Percentiles rank a stretch among this genome's conserved stretches.
These are phyloP conservation scores for Caenorhabditis remanei DNA, from an alignment of 1,140 invertebrate genomes.

Conservation along the genomic window DNA sequence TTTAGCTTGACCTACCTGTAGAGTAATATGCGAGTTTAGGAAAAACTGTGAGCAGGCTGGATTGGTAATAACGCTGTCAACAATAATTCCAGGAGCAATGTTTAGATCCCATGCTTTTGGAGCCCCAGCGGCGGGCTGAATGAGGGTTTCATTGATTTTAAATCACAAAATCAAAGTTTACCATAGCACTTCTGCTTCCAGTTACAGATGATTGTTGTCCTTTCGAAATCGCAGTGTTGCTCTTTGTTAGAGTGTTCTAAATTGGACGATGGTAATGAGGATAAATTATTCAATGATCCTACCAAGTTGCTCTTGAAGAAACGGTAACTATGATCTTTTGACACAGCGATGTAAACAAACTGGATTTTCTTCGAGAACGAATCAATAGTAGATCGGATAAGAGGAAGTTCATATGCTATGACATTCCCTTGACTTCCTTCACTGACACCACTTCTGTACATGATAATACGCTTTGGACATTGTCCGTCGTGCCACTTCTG, in stretches of 20 bases:
- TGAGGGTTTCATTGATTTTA: constrained; percentile 13
- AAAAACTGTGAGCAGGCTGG: constrained; percentile 66
- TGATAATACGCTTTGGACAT: constrained; percentile 49
- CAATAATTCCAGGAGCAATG: constrained; percentile 56
- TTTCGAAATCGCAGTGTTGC: not conserved
- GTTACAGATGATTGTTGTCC: not conserved
- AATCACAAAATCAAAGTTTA: not conserved
- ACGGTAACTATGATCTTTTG: constrained; percentile 60
- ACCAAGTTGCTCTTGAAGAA: constrained; percentile 7
- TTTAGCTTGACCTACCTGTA: constrained; percentile 53
- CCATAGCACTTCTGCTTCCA: not conserved
- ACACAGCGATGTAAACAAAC: constrained; percentile 61
- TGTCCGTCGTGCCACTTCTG: not conserved
- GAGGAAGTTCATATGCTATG: constrained; percentile 54
- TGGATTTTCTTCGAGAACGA: not conserved
- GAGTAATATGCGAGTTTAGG: constrained; percentile 65
- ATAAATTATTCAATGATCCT: not conserved
- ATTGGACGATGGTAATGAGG: no score
- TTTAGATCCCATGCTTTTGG: constrained; percentile 25
- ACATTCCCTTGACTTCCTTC: constrained; percentile 62
- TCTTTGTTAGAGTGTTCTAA: not conserved
- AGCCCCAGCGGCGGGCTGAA: no score
- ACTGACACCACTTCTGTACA: constrained; percentile 62
- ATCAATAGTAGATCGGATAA: constrained; percentile 3
- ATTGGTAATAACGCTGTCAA: constrained; percentile 57